Percentiles rank a stretch among this genome's conserved stretches.
These are phyloP conservation scores for Drosophila falleni DNA, from an alignment of 2,888 invertebrate genomes.

Conservation along the genomic window DNA sequence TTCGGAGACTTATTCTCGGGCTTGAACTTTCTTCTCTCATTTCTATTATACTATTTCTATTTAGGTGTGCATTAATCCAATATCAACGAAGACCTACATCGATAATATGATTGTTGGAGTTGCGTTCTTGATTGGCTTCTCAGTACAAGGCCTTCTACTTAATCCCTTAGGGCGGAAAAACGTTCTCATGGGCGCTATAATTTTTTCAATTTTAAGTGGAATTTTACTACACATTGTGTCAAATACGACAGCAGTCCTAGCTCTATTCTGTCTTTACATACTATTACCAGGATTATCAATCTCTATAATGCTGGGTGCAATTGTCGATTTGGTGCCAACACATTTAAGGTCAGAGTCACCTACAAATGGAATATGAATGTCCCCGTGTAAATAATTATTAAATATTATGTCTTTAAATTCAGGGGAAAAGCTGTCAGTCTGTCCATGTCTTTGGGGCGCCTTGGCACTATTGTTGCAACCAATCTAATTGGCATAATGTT, in stretches of 20 bases:
- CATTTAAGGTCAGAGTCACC: slow-evolving; percentile 66
- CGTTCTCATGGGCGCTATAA: slow-evolving; percentile 70
- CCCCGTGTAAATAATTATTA: slow-evolving; percentile 40
- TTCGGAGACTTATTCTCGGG: background rate
- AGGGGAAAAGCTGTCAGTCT: slow-evolving; percentile 82
- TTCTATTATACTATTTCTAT: background rate
- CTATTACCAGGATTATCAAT: slow-evolving; percentile 79
- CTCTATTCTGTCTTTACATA: slow-evolving; percentile 82
- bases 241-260: slow-evolving; percentile 70
- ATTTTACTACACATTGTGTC: slow-evolving; percentile 74
- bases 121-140: slow-evolving; percentile 81
- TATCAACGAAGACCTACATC: slow-evolving; percentile 78
- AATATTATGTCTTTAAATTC: slow-evolving; percentile 6
- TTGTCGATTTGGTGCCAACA: slow-evolving; percentile 83
- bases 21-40: background rate
- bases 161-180: slow-evolving; percentile 82
- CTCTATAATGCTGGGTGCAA: slow-evolving; percentile 79
- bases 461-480: slow-evolving; percentile 77
- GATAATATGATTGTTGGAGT: slow-evolving; percentile 81
- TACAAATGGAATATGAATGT: background rate
- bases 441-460: slow-evolving; percentile 73
- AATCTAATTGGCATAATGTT: slow-evolving; percentile 78
- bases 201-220: slow-evolving; percentile 76
- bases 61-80: slow-evolving; percentile 78
- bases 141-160: slow-evolving; percentile 78